Evolutionary conservation across 1,140 invertebrate species (phyloP), one percentile per base, ranked within the genome.

Genomic region (Drosophila baimaii): DNA sequence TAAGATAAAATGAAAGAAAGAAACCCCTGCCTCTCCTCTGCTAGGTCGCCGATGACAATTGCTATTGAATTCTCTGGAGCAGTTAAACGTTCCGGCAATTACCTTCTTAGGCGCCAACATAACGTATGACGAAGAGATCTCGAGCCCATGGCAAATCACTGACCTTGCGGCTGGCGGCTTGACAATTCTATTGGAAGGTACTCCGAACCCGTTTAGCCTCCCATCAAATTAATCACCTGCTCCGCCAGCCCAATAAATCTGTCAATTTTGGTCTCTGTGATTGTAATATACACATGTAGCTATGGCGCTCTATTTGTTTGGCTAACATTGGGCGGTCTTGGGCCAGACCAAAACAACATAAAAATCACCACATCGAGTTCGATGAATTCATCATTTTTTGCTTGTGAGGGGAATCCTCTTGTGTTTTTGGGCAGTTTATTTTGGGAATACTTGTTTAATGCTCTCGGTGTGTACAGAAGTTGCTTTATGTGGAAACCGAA

Each of bases 91-190:
- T 12, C 3, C 9, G 33, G 25, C 31, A 61, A 57, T 79, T 43
- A 54, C 13, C 46, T 49, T 73, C 15, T 33, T 51, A 37, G 80
- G 75, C 64, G 75, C 49, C 71, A 85, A 81, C 43, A 63, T 86
- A 61, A 54, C 66, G 63, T 77, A 62, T 63, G 62, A 77, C 81
- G 23, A 62, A 54, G 23, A 70, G 63, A 70, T 66, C n/a, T 49
- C 41, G 41, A 25, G 27, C 33, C 49, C 31, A 31, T 70, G 47
- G 47, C 7, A 15, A 70, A 46, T 55, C 7, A 23, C 33, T 66
- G 71, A 65, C 81, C 81, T 84, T 84, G 80, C 7, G 19, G 37
- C 33, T 51, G 9, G 12, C 12, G 41, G 46, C 46, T 73, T 81
- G 62, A 64, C 68, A 68, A 68, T 49, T 72, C 54, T 61, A 76